Evolutionary conservation across 2,888 invertebrate species (phyloP), one percentile per base, ranked within the genome.

Genomic region (Merodon equestris): DNA sequence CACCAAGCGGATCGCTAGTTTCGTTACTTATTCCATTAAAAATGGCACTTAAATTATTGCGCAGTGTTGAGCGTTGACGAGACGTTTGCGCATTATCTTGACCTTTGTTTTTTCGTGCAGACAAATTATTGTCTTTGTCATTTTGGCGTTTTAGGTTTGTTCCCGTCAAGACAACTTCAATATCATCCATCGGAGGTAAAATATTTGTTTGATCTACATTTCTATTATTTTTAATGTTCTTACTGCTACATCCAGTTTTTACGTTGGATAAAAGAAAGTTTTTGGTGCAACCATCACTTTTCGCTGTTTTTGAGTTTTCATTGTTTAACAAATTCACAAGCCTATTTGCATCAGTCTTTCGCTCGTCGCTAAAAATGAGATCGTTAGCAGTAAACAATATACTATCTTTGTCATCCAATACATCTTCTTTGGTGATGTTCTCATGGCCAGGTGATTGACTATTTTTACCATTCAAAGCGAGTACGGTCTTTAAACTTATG

Each of bases 71-170:
- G 9, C 77, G 40, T 44, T 67, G 34, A 40, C 67, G 67, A 9
- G 51, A 1, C 19, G 63, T 44, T 34, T 73, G 57, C 13, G 68
- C 47, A 3, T 73, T 61, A 15, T 10, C 9, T 9, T 47, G 38
- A 5, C 79, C 58, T 13, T 73, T 66, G 14, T 10, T 14, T 17
- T 76, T 73, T 1, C 76, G 57, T 27, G 57, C 61, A 0, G 75
- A 68, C 56, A 64, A 48, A 10, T 83, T 84, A 3, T 74, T 83
- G 14, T 84, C 84, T 64, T 86, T 86, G 13, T 85, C 84, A 19
- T 85, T 86, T 0, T 87, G 58, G 10, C 85, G 81, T 72, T 87
- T 87, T 7, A 86, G 74, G 53, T 86, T 87, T 17, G 83, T 86
- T 66, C 84, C 82, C 1, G 83, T 82, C 42, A 84, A 81, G 10